phyloP scores from a whole-genome alignment of 1,140 invertebrate genomes.

The Lordiphosa clarofinis region DNA sequence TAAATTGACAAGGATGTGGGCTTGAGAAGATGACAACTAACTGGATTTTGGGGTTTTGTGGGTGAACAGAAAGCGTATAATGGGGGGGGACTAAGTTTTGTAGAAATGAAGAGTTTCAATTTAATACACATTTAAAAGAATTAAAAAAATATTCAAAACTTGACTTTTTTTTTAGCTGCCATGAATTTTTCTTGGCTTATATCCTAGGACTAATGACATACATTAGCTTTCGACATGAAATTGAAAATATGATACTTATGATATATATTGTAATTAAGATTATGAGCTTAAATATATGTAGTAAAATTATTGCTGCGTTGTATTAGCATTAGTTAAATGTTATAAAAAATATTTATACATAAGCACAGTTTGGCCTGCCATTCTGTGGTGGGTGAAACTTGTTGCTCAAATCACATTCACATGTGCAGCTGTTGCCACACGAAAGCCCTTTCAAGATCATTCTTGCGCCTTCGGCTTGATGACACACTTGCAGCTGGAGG shows the following conservation, averaged over 20 bases:
- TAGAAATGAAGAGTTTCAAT: too few species aligned
- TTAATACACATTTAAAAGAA: too few species aligned
- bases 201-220: constrained; percentile 52
- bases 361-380: constrained; percentile 69
- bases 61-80: too few species aligned
- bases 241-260: constrained; percentile 47
- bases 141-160: too few species aligned
- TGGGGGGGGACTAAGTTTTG: too few species aligned
- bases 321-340: constrained; percentile 14
- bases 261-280: constrained; percentile 11
- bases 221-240: constrained; percentile 39
- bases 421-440: constrained; percentile 21
- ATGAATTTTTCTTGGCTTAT: constrained; percentile 28
- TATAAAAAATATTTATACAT: neutral
- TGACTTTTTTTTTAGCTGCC: too few species aligned
- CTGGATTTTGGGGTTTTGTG: too few species aligned
- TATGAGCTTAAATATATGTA: constrained; percentile 12
- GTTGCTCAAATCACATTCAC: constrained; percentile 62
- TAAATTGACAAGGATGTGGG: constrained; percentile 47
- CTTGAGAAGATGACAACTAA: constrained; percentile 4
- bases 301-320: constrained; percentile 28
- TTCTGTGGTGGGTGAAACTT: constrained; percentile 68
- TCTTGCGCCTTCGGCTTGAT: constrained; percentile 49
- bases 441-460: constrained; percentile 5
- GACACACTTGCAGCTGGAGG: constrained; percentile 84